Percentiles rank a stretch among this genome's conserved stretches.
Conservation (phyloP, 2,888 invertebrate species). For the Mythimna lalbum region DNA sequence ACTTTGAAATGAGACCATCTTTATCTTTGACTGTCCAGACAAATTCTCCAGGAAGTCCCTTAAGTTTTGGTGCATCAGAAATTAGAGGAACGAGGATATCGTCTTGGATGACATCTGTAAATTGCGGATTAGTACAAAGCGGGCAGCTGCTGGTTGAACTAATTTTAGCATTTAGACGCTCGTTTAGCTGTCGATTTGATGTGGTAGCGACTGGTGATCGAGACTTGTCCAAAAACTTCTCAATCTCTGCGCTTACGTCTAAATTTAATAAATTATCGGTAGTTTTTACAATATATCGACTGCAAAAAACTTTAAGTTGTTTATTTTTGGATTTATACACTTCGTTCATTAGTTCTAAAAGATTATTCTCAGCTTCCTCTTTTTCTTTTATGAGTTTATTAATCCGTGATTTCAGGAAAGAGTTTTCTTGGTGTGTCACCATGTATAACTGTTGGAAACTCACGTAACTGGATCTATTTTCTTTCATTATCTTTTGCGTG, state of each 20-base stretch:
- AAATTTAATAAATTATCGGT: constrained; percentile 77
- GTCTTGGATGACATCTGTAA: constrained; percentile 67
- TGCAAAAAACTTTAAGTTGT: constrained; percentile 80
- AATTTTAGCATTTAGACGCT: constrained; percentile 28
- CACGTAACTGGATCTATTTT: constrained; percentile 76
- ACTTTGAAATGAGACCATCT: constrained; percentile 83
- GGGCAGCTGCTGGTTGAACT: constrained; percentile 52
- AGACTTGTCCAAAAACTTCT: constrained; percentile 74
- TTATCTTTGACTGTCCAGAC: constrained; percentile 86
- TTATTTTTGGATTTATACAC: constrained; percentile 79
- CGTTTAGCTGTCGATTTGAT: constrained; percentile 43
- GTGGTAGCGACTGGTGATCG: constrained; percentile 19
- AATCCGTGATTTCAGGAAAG: constrained; percentile 77
- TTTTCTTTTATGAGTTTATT: constrained; percentile 78
- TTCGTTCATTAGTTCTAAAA: constrained; percentile 78
- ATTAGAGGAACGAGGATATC: constrained; percentile 64
- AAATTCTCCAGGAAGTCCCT: constrained; percentile 82
- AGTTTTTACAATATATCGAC: constrained; percentile 78
- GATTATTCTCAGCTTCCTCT: constrained; percentile 76
- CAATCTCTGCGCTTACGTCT: constrained; percentile 78
- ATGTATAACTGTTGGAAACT: constrained; percentile 83
- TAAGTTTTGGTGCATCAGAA: constrained; percentile 76
- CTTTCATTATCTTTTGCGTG: constrained; percentile 78
- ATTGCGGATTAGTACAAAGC: constrained; percentile 38
- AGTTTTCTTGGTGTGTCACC: constrained; percentile 82